Percentiles rank a stretch among this genome's conserved stretches.
phyloP scores from a whole-genome alignment of 1,140 invertebrate genomes.

The Achatina immaculata region DNA sequence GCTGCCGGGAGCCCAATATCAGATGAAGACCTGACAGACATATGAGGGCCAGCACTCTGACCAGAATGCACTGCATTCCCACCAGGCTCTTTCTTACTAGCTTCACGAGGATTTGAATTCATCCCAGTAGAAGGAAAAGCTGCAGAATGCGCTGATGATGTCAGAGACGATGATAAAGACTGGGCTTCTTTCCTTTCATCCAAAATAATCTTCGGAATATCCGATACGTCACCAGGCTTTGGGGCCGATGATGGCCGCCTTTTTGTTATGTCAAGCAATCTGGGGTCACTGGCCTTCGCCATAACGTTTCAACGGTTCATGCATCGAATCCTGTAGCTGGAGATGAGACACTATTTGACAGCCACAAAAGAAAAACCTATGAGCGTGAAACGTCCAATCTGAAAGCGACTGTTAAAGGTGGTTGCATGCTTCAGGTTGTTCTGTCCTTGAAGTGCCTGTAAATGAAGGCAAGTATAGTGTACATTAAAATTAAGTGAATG shows the following conservation, averaged over 20 bases:
- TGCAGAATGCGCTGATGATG: conserved; percentile 49
- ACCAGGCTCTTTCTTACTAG: background rate
- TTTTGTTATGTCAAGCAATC: conserved; percentile 32
- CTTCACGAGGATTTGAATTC: conserved; percentile 49
- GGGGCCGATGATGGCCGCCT: conserved; percentile 33
- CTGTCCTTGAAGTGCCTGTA: too few species aligned
- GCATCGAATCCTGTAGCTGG: too few species aligned
- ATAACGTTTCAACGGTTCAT: background rate
- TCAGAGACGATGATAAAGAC: conserved; percentile 76
- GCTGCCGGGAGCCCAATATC: conserved; percentile 44
- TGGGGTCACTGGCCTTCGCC: conserved; percentile 28
- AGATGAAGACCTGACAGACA: conserved; percentile 59
- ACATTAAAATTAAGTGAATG: too few species aligned
- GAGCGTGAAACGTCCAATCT: too few species aligned
- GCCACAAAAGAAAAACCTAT: too few species aligned
- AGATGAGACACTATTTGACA: too few species aligned
- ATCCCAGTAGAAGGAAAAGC: conserved; percentile 50
- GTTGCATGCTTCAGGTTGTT: too few species aligned
- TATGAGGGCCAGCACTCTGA: conserved; percentile 53
- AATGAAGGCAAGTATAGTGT: too few species aligned
- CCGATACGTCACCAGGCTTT: conserved; percentile 28
- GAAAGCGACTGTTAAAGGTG: too few species aligned
- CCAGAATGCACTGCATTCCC: background rate
- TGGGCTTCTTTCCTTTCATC: conserved; percentile 27
- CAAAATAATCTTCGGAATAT: conserved; percentile 42